These are phyloP conservation scores for Fundulus diaphanus DNA, from an alignment of 2,797 vertebrate species.

Conservation along the genomic window DNA sequence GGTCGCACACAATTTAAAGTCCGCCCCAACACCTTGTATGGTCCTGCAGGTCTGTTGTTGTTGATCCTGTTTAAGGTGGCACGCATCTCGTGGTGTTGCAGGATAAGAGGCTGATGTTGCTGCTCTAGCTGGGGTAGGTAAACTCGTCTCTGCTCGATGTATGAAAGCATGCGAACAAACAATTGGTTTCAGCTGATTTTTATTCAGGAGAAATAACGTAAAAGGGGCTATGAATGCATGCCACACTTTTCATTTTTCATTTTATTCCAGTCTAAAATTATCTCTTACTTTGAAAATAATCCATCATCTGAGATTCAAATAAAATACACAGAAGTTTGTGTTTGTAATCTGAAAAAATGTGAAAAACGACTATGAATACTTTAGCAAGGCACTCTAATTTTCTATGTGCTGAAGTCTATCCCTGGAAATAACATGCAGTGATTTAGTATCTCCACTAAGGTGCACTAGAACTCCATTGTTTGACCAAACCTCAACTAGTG, in stretches of 20 bases:
- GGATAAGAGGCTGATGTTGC: no score
- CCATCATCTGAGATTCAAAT: background rate
- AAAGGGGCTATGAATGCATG: background rate
- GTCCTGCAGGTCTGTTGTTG: no score
- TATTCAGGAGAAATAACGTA: background rate
- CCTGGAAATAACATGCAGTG: slow-evolving; percentile 25
- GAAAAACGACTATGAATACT: background rate
- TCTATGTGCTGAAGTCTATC: background rate
- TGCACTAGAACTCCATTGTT: slow-evolving; percentile 54
- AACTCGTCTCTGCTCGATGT: no score
- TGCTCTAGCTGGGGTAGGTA: no score
- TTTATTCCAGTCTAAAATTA: background rate
- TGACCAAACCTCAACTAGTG: background rate
- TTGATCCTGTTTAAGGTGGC: no score
- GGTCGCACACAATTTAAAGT: no score
- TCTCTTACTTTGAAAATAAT: background rate
- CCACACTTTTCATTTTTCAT: background rate
- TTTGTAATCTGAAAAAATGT: background rate
- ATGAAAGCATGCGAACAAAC: no score
- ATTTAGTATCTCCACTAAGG: slow-evolving; percentile 41
- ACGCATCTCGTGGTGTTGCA: no score
- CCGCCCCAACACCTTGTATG: no score
- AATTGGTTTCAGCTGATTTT: background rate
- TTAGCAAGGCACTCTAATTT: background rate
- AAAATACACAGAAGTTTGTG: background rate